A percentile compares a stretch with the other conserved stretches of the same genome.
phyloP scores from a whole-genome alignment of 2,113 vertebrate genomes.

The Bombycilla garrulus region DNA sequence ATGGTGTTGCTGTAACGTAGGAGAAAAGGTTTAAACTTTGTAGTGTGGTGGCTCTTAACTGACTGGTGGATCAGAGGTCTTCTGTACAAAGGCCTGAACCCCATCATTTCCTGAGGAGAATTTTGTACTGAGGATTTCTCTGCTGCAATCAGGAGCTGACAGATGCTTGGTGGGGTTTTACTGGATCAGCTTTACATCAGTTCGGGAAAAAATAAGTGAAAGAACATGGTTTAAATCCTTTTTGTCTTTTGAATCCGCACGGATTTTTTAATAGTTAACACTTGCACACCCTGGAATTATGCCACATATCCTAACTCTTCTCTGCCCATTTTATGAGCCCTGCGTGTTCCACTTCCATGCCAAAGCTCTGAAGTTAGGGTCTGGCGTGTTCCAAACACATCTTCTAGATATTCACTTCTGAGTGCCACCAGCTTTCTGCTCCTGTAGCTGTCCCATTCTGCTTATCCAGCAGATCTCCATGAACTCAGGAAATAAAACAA shows the following conservation, averaged over 20 bases:
- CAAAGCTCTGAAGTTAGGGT: background rate
- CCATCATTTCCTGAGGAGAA: background rate
- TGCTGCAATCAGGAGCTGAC: background rate
- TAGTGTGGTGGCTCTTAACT: background rate
- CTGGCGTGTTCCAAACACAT: background rate
- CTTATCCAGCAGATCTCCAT: background rate
- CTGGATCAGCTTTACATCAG: background rate
- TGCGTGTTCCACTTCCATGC: background rate
- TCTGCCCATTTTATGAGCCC: background rate
- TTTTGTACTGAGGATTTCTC: background rate
- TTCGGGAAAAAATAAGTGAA: background rate
- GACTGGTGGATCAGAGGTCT: background rate
- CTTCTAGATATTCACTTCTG: background rate
- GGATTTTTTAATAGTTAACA: conserved; percentile 33
- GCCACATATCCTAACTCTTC: conserved; percentile 11
- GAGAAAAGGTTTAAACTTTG: background rate
- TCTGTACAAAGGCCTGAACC: background rate
- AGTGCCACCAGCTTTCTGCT: background rate
- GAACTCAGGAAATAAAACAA: background rate
- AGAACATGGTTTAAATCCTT: background rate
- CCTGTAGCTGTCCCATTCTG: background rate
- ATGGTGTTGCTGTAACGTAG: background rate
- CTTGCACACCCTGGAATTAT: background rate
- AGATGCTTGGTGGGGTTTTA: conserved; percentile 17
- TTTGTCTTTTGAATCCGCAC: background rate